These are phyloP conservation scores for Notothenia rossii DNA, from an alignment of 2,113 vertebrate genomes.

Conservation along the genomic window DNA sequence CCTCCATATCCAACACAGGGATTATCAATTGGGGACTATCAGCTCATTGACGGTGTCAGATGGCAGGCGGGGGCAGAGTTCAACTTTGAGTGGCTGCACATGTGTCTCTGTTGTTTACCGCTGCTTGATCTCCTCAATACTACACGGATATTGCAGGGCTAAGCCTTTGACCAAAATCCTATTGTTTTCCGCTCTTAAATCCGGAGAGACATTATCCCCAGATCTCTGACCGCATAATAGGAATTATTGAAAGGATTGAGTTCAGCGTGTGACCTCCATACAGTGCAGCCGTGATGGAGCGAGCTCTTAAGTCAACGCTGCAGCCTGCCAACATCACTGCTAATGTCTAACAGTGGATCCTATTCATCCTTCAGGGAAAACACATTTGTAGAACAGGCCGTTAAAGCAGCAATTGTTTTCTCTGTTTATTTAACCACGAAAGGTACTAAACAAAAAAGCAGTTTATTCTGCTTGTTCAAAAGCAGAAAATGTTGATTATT, in stretches of 20 bases:
- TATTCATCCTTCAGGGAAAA: constrained; percentile 11
- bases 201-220: constrained; percentile 65
- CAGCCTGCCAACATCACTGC: constrained; percentile 2
- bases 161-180: constrained; percentile 71
- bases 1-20: constrained; percentile 1
- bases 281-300: constrained; percentile 34
- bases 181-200: constrained; percentile 65
- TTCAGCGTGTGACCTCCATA: constrained; percentile 74
- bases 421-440: constrained; percentile 14
- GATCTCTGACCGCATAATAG: constrained; percentile 65
- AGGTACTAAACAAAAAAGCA: background rate
- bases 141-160: constrained; percentile 29
- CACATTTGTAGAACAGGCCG: background rate
- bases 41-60: constrained; percentile 16
- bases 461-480: background rate
- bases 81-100: constrained; percentile 36
- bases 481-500: constrained; percentile 5
- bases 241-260: constrained; percentile 78
- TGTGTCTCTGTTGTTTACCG: constrained; percentile 55
- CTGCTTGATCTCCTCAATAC: constrained; percentile 53
- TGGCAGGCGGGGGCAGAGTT: constrained; percentile 17
- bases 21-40: background rate
- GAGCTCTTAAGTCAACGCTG: background rate
- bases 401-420: constrained; percentile 4
- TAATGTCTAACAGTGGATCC: background rate